phyloP scores from a whole-genome alignment of 2,888 invertebrate species.

The Eupithecia exiguata region DNA sequence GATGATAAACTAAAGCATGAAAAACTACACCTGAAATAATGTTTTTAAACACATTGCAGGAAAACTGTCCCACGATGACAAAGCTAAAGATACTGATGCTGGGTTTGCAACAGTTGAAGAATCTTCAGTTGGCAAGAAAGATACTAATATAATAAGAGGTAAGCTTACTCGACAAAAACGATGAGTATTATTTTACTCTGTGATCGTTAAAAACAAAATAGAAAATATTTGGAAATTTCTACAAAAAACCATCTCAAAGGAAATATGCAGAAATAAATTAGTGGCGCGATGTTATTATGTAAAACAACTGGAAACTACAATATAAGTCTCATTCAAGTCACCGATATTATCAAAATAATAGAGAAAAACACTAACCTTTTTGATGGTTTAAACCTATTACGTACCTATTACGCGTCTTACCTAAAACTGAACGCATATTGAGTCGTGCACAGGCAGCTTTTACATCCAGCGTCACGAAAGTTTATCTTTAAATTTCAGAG shows the following conservation, averaged over 20 bases:
- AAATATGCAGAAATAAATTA: background rate
- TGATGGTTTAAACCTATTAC: too few relatives aligned
- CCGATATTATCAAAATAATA: background rate
- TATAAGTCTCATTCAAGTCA: too few relatives aligned
- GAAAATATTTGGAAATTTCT: too few relatives aligned
- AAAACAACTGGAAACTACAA: background rate
- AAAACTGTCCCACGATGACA: conserved; percentile 53
- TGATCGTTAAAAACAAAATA: too few relatives aligned
- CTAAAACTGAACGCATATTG: too few relatives aligned
- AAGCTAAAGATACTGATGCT: conserved; percentile 52
- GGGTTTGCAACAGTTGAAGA: conserved; percentile 73
- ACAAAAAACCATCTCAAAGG: background rate
- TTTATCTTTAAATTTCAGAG: conserved; percentile 46
- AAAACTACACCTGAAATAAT: background rate
- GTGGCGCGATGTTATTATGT: background rate
- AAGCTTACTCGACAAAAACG: background rate
- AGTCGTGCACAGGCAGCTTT: background rate
- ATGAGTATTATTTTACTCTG: too few relatives aligned
- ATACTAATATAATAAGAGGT: conserved; percentile 40
- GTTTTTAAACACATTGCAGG: conserved; percentile 47
- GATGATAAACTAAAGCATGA: background rate
- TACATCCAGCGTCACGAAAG: background rate
- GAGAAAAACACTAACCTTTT: background rate
- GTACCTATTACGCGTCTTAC: too few relatives aligned
- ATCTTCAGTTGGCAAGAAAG: conserved; percentile 59